Evolutionary conservation across 2,888 invertebrate species (phyloP), one percentile per base, ranked within the genome.

Genomic region (Hyposoter dolosus): DNA sequence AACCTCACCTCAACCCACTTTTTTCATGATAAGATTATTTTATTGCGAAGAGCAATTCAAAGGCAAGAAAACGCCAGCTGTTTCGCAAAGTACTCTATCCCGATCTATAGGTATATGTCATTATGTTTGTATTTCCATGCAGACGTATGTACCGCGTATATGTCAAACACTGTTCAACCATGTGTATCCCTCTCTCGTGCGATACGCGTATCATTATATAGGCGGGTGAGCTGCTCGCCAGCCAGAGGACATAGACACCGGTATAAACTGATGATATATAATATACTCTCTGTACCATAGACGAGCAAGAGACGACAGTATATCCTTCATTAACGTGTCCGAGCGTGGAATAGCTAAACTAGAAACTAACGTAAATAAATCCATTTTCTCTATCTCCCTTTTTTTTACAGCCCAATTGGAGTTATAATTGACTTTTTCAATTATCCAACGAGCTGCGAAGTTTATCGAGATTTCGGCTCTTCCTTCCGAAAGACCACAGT

Each of bases 251-350:
- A 66, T n/a, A 45, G 82, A 78, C 47, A 32, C 56, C 47, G 76
- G 35, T 47, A 47, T 71, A 63, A 40, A 40, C 56, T 47, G 28
- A 63, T 32, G 50, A 71, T 71, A 53, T 71, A 71, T 50, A 35
- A 28, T 32, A 19, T 23, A 56, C 56, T 35, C 17, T 65, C 65
- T 50, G 35, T 35, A 12, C 32, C 50, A 65, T 17, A 81, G 40
- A 43, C 28, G 15, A 19, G 56, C 19, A 7, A 53, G 65, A 74
- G 45, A 50, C n/a, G 28, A n/a, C n/a, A 28, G 17, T 47, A 40
- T 28, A 56, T 74, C 53, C 75, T 83, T 84, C 82, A 71, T 72
- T 72, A 56, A 77, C 77, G 82, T 66, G 82, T 87, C 72, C 60
- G 68, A 82, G 71, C 82, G 76, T 72, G 71, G 43, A 75, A 66